These are phyloP conservation scores for Rhorus exstirpatorius DNA, from an alignment of 2,888 invertebrate genomes.

Conservation along the genomic window DNA sequence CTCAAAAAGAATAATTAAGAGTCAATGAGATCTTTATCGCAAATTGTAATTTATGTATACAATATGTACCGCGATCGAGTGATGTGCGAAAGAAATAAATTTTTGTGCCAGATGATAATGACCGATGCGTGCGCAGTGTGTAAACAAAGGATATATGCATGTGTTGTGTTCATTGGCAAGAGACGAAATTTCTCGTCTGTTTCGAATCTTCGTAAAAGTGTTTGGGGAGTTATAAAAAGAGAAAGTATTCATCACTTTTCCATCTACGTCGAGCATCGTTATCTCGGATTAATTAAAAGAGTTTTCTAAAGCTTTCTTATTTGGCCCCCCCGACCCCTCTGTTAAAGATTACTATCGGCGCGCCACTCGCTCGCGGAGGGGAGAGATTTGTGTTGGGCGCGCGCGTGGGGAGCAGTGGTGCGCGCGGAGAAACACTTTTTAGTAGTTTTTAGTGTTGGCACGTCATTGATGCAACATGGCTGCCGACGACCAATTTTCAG, in stretches of 20 bases:
- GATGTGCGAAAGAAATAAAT: background rate
- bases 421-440: constrained; percentile 45
- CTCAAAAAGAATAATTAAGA: no score
- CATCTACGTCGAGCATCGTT: no score
- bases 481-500: constrained; percentile 57
- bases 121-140: background rate
- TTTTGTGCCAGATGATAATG: constrained; percentile 6
- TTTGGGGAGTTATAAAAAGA: no score
- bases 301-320: no score
- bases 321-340: no score
- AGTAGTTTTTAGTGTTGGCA: constrained; percentile 42
- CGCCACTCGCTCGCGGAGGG: no score
- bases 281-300: no score
- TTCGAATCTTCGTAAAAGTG: background rate
- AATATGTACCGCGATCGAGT: no score
- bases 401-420: background rate
- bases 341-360: no score
- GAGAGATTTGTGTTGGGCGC: background rate
- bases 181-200: background rate
- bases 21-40: no score
- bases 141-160: constrained; percentile 1
- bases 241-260: no score
- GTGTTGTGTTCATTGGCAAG: background rate
- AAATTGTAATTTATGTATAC: no score
- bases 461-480: constrained; percentile 64